Conservation (phyloP, 1,140 invertebrate genomes). For the Metopolophium dirhodum region DNA sequence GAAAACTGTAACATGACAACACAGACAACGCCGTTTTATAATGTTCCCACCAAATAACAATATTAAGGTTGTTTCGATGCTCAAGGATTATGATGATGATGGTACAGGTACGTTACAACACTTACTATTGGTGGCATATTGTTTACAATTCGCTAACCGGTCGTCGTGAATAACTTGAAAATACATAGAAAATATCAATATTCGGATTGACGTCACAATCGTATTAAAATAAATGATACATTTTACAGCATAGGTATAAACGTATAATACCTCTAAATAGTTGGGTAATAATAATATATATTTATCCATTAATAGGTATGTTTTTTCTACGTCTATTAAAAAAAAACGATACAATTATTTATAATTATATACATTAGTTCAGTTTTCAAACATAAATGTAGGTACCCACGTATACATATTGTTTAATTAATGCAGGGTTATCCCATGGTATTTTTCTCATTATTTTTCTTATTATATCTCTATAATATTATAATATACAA, state of each 20-base stretch:
- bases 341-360: background rate
- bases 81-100: background rate
- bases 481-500: background rate
- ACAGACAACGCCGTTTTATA: background rate
- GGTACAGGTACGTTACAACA: background rate
- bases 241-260: background rate
- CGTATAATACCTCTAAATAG: background rate
- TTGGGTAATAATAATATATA: background rate
- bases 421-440: background rate
- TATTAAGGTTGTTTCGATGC: background rate
- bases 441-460: background rate
- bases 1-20: background rate
- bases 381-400: background rate
- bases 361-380: background rate
- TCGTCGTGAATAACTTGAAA: background rate
- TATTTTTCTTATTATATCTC: background rate
- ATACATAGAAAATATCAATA: background rate
- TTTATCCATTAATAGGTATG: background rate
- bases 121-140: background rate
- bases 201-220: background rate
- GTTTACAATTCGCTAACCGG: constrained; percentile 9
- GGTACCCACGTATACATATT: background rate
- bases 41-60: background rate
- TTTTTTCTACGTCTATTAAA: background rate
- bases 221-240: background rate